A percentile compares a stretch with the other conserved stretches of the same genome.
Evolutionary conservation across 2,113 vertebrate genomes (phyloP).

Genomic region (Epinephelus lanceolatus): DNA sequence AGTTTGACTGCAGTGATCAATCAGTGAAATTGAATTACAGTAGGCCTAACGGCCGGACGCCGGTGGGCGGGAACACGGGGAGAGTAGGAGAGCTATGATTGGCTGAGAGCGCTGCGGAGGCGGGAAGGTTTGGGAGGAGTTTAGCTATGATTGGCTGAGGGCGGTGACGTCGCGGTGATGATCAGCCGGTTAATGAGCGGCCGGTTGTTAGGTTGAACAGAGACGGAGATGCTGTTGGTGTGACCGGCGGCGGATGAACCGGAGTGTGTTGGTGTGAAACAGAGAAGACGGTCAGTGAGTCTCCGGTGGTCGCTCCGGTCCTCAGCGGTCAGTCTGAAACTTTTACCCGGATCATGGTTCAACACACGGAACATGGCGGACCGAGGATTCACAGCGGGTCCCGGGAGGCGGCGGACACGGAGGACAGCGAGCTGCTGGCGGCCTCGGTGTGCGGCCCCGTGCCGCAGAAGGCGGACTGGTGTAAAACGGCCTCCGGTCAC

Average conservation of each 20-base stretch:
- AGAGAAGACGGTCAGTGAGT: not conserved
- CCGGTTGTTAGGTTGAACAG: slow-evolving; percentile 84
- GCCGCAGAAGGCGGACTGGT: slow-evolving; percentile 92
- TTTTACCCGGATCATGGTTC: slow-evolving; percentile 85
- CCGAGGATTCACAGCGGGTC: slow-evolving; percentile 85
- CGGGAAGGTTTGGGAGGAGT: slow-evolving; percentile 42
- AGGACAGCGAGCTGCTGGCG: slow-evolving; percentile 88
- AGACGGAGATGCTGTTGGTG: slow-evolving; percentile 47
- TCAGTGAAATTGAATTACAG: not conserved
- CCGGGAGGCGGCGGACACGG: slow-evolving; percentile 86
- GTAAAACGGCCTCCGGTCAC: slow-evolving; percentile 93
- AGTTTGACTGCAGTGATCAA: not conserved
- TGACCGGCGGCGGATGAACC: not conserved
- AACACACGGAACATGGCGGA: slow-evolving; percentile 87
- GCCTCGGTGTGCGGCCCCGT: slow-evolving; percentile 85
- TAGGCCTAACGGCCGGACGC: not conserved
- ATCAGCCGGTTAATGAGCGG: slow-evolving; percentile 85
- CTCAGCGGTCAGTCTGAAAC: slow-evolving; percentile 12
- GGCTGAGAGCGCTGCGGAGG: slow-evolving; percentile 55
- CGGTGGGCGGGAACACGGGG: slow-evolving; percentile 3
- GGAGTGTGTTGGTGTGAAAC: not conserved
- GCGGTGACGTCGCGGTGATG: slow-evolving; percentile 81
- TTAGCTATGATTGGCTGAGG: slow-evolving; percentile 83
- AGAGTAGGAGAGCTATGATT: not conserved
- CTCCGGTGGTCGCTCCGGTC: not conserved